A percentile compares a stretch with the other conserved stretches of the same genome.
phyloP scores from a whole-genome alignment of 92 coral and sea anemone species.

The Actinostola sp. region DNA sequence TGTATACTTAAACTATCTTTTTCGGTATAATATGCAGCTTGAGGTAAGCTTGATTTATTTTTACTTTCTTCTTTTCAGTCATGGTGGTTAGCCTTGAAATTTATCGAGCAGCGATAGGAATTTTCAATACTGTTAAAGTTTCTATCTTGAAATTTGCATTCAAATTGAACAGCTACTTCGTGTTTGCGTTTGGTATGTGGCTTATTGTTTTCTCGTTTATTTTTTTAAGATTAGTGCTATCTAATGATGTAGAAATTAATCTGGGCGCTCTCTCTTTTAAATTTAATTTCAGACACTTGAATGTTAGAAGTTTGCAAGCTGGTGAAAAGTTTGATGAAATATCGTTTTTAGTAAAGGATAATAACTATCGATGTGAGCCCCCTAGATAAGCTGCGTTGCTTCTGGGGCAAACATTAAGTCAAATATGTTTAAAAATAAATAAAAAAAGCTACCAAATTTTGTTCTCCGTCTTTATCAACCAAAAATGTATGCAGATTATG shows the following conservation, averaged over 20 bases:
- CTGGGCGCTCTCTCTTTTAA: slow-evolving; percentile 35
- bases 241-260: slow-evolving; percentile 12
- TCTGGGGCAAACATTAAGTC: no score
- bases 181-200: slow-evolving; percentile 12
- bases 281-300: slow-evolving; percentile 20
- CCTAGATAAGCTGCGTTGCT: no score
- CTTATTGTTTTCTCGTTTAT: not conserved
- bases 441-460: no score
- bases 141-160: not conserved
- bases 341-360: slow-evolving; percentile 14
- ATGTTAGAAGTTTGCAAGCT: slow-evolving; percentile 11
- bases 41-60: slow-evolving; percentile 10
- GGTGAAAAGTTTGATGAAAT: slow-evolving; percentile 48
- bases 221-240: slow-evolving; percentile 2
- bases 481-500: no score
- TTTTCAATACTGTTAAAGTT: not conserved
- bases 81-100: slow-evolving; percentile 46
- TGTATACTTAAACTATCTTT: no score
- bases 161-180: not conserved
- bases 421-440: no score
- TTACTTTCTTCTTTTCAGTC: not conserved
- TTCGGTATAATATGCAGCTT: slow-evolving; percentile 10
- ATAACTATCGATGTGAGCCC: no score
- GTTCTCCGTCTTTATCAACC: no score
- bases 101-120: slow-evolving; percentile 44